Evolutionary conservation across 2,113 vertebrate species (phyloP).

Genomic region (Entelurus aequoreus): DNA sequence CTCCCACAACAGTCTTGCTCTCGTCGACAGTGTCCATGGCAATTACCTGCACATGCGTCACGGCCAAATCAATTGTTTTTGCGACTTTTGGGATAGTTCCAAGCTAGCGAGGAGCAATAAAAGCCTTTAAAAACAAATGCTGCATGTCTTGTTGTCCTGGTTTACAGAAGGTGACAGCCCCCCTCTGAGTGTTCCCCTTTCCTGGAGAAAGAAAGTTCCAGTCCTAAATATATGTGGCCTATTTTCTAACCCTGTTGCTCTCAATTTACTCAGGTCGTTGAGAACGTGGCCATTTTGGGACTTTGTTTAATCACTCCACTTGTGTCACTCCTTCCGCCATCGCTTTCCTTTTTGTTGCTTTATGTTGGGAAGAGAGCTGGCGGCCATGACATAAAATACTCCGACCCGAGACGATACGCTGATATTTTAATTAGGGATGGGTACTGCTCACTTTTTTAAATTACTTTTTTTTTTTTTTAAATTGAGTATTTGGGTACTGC

Average conservation of each 20-base stretch:
- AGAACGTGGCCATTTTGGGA: conserved; percentile 60
- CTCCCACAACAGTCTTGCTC: too few species aligned
- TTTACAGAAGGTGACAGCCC: conserved; percentile 61
- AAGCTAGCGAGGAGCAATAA: too few species aligned
- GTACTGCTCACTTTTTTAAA: too few species aligned
- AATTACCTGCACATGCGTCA: too few species aligned
- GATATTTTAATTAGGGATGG: too few species aligned
- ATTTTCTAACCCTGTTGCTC: conserved; percentile 64
- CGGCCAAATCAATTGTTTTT: too few species aligned
- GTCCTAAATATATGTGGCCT: conserved; percentile 72
- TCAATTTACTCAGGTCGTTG: conserved; percentile 64
- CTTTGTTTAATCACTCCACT: conserved; percentile 11
- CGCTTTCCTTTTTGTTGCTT: conserved; percentile 15
- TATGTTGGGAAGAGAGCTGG: conserved; percentile 9
- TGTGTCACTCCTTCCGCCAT: conserved; percentile 10
- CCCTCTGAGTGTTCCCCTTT: conserved; percentile 49
- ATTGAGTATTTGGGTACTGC: too few species aligned
- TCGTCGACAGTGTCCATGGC: too few species aligned
- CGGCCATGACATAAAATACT: not conserved
- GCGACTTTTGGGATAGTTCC: too few species aligned
- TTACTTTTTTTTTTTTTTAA: too few species aligned
- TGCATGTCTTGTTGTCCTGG: conserved; percentile 55
- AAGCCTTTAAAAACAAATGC: not conserved
- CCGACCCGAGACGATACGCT: too few species aligned
- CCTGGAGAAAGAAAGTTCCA: conserved; percentile 22